Evolutionary conservation across 2,888 invertebrate genomes (phyloP), one percentile per base, ranked within the genome.

Genomic region (Endotricha flammealis): DNA sequence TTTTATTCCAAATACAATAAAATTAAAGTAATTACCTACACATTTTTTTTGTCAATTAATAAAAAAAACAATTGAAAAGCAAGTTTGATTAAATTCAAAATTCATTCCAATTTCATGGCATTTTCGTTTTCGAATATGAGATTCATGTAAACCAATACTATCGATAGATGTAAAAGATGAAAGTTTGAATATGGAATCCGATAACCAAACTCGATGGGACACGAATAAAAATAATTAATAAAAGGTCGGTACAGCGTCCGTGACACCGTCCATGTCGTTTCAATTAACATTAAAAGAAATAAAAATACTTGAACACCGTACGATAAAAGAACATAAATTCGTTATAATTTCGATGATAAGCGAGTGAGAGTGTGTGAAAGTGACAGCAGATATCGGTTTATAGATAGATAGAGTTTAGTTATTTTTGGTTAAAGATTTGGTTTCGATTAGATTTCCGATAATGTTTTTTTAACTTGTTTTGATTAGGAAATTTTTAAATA

Each of bases 221-320:
- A 58, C 60, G 45, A 63, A 71, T 69, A 76, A 74, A 74, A 71
- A 68, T 64, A 67, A 73, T 72, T 64, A 72, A 74, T 68, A 70
- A 68, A 71, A 71, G 69, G 73, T 66, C 63, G 63, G 63, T 59
- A 58, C 50, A 57, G 52, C 53, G 65, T 49, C 63, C 62, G 65
- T 59, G 68, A 73, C 71, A 71, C 67, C 58, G 65, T 44, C 60
- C 64, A 63, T 69, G 73, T 83, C 72, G 73, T 75, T 82, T 85
- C 79, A 83, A 85, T 85, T 83, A 83, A 75, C 73, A 71, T 78
- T 70, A 59, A 58, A 53, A 59, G 63, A 67, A 63, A 76, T 77
- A 76, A 72, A 74, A 75, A 72, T 67, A 53, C 62, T 62, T 48
- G 38, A 50, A 42, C 41, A 47, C 41, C 41, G 38, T 17, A 36